Base-by-base conservation (phyloP, 1,140 invertebrate genomes). In the Cotesia vestalis region DNA sequence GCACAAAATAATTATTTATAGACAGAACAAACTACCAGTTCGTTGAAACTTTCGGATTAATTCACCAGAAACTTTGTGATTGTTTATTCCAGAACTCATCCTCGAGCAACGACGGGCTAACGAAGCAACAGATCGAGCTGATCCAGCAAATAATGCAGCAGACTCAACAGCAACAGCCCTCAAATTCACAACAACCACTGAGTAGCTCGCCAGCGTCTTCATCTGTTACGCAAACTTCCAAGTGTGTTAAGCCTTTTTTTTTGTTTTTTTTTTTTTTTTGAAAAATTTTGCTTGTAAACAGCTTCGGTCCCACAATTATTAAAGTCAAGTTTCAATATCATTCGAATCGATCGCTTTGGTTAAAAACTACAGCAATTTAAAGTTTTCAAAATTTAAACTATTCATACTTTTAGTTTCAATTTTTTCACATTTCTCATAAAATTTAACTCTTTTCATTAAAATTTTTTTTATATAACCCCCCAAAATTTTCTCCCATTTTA, bases 61-160 rank as follows among this genome's bases (percentile, higher is more conserved):
- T 20, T 20, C 20, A 1, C 20, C 38, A 5, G 6, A 40, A 40
- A 40, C 6, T 40, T 40, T 40, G 38, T 73, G 67, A 61, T 75
- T 72, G 61, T 69, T 9, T 77, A 20, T 82, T 77, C 8, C 76
- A 88, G 88, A 84, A 81, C 66, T 81, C 82, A 69, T 84, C 81
- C 63, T 85, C 83, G 76, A 88, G 86, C 73, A 91, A 91, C 80
- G 91, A 92, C 78, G 91, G 91, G 38, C 83, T 92, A 61, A 92
- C 91, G 9, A 91, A 92, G 77, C 91, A 93, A 78, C 92, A 91
- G 83, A 87, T 92, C 77, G 93, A 93, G 85, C 89, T 91, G 76
- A 93, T 93, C 77, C 92, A 93, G 82, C 92, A 93, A 82, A 93
- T 93, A 74, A 93, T 93, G 91, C 91, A 92, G 77, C 92, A 92